phyloP scores from a whole-genome alignment of 2,888 invertebrate genomes.

The Molorchus minor region DNA sequence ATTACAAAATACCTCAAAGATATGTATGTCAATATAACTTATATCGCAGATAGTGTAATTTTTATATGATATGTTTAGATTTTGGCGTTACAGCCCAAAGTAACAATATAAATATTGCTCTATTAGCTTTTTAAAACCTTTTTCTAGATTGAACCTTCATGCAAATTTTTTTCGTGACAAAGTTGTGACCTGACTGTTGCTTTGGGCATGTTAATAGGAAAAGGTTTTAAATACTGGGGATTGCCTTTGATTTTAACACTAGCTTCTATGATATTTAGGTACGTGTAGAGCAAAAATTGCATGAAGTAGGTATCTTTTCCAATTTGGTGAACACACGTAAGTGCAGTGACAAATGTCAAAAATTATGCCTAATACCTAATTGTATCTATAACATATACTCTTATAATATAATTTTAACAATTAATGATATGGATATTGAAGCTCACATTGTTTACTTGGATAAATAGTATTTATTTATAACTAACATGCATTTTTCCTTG shows the following conservation, averaged over 20 bases:
- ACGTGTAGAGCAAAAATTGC: constrained; percentile 56
- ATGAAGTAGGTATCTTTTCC: constrained; percentile 39
- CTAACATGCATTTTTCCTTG: constrained; percentile 48
- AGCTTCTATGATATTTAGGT: constrained; percentile 52
- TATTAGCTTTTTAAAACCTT: constrained; percentile 20
- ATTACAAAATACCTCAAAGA: constrained; percentile 39
- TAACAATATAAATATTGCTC: constrained; percentile 37
- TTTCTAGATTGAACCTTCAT: constrained; percentile 29
- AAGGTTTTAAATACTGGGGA: constrained; percentile 19
- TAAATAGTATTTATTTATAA: constrained; percentile 27
- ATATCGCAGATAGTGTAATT: constrained; percentile 47
- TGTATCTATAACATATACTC: constrained; percentile 24
- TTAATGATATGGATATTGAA: constrained; percentile 55
- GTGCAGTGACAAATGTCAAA: constrained; percentile 55
- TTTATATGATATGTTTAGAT: constrained; percentile 46
- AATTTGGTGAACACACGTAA: constrained; percentile 37
- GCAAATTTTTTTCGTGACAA: constrained; percentile 24
- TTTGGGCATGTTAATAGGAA: constrained; percentile 23
- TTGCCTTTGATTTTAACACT: constrained; percentile 9
- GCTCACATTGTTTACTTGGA: constrained; percentile 50
- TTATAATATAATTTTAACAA: constrained; percentile 34
- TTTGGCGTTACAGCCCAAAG: constrained; percentile 24
- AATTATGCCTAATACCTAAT: constrained; percentile 28
- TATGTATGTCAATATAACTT: constrained; percentile 46
- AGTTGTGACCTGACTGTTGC: not conserved